Percentiles rank a stretch among this genome's conserved stretches.
Evolutionary conservation across 2,797 vertebrate genomes (phyloP).

Genomic region (Acipenser ruthenus): DNA sequence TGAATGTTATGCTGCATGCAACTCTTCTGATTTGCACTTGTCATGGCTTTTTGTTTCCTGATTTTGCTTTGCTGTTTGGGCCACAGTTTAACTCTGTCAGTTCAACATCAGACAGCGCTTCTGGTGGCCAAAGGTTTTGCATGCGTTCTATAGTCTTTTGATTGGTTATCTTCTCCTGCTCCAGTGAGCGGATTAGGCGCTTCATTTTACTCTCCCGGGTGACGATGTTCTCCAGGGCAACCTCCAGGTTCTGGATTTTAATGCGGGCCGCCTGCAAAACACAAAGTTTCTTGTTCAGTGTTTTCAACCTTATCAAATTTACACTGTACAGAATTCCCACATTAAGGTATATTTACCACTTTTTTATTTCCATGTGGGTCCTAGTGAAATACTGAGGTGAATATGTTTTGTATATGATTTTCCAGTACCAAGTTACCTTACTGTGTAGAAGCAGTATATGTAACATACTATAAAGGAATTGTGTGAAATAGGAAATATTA

Average conservation of each 20-base stretch:
- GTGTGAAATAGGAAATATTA: no score
- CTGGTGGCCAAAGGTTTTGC: constrained; percentile 72
- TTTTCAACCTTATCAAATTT: no score
- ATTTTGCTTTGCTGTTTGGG: constrained; percentile 78
- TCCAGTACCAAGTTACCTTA: no score
- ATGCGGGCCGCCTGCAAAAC: constrained; percentile 75
- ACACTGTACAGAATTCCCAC: no score
- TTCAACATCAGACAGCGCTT: constrained; percentile 75
- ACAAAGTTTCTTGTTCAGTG: background rate
- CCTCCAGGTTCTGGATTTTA: constrained; percentile 91
- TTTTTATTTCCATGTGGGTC: no score
- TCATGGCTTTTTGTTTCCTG: constrained; percentile 76
- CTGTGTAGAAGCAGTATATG: no score
- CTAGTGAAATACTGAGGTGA: no score
- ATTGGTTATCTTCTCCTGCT: constrained; percentile 80
- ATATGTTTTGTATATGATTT: no score
- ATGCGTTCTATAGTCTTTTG: constrained; percentile 90
- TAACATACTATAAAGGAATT: no score
- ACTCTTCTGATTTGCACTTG: constrained; percentile 22
- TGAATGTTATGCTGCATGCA: constrained; percentile 13
- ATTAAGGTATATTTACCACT: no score
- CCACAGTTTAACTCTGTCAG: constrained; percentile 66
- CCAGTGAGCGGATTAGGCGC: constrained; percentile 81
- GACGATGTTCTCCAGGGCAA: constrained; percentile 79
- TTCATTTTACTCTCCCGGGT: constrained; percentile 91